Base-by-base conservation (phyloP, 53 echinoderm and acorn worm genomes). In the Apostichopus leukothele region DNA sequence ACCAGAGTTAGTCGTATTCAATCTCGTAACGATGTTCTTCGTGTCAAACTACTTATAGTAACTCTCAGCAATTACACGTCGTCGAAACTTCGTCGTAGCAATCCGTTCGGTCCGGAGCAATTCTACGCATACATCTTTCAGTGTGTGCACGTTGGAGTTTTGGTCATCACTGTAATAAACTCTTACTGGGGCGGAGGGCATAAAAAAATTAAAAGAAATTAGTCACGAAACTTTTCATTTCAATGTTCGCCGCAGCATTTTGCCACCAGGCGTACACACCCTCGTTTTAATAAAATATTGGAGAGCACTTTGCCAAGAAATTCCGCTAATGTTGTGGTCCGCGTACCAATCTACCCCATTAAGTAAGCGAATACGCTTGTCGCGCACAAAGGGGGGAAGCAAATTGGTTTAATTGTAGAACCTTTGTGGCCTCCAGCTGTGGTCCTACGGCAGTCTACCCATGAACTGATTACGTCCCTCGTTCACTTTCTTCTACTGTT, bases 391-490 rank as follows among this genome's bases (percentile, higher is more conserved):
- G 16, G 71, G 71, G 20, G 71, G 18, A 71, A 71, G 71, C 18
- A 71, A 71, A 71, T 71, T 71, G 71, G 71, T 71, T 71, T 71
- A 4, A 71, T 71, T 6, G 71, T 81, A 81, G 81, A 23, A 16
- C 23, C 81, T 81, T 57, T 81, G 54, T 50, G 5, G 55, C 81
- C 59, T 81, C 81, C 81, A 54, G 81, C 81, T 81, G 81, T 54
- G 81, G 81, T 81, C 81, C 81, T 59, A 25, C 59, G 55, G 59
- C 81, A 81, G 55, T 54, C 81, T 25, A 53, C 55, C 53, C 55
- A 52, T 79, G 79, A 79, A 52, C 79, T 54, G 54, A 59, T 81
- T 81, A 59, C 18, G 18, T 71, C 18, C 6, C 63, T 13, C 6
- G n/a, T 71, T 71, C 6, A 71, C 6, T 71, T 71, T 71, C 6